Conservation (phyloP, 2,113 vertebrate species). For the Silurus glanis region DNA sequence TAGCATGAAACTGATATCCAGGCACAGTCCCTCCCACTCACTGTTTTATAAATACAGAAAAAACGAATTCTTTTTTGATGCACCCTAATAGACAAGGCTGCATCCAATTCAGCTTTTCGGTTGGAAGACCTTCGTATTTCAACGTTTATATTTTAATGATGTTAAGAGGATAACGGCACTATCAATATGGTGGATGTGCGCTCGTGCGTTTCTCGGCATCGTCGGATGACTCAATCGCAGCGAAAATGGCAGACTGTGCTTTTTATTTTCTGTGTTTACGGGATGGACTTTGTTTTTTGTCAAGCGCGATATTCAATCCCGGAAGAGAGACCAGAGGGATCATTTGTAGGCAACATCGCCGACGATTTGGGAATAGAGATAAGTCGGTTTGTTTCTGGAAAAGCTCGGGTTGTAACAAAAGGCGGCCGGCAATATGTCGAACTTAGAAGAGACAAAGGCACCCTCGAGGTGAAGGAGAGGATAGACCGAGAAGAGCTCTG, state of each 20-base stretch:
- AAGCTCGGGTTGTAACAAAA: constrained; percentile 63
- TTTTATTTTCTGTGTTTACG: constrained; percentile 20
- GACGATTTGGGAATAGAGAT: constrained; percentile 69
- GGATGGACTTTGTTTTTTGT: constrained; percentile 33
- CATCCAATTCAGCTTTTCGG: neutral
- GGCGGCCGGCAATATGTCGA: constrained; percentile 64
- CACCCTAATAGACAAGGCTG: constrained; percentile 37
- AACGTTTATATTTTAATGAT: too few relatives aligned
- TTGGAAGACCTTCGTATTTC: too few relatives aligned
- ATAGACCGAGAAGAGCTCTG: constrained; percentile 76
- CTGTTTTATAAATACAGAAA: neutral
- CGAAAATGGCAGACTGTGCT: constrained; percentile 15
- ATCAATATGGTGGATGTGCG: neutral
- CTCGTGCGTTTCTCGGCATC: neutral
- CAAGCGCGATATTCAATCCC: constrained; percentile 71
- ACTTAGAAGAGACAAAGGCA: constrained; percentile 59
- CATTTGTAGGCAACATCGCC: constrained; percentile 70
- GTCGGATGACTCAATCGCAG: neutral
- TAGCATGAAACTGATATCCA: neutral
- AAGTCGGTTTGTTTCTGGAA: constrained; percentile 60
- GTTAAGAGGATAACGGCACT: neutral
- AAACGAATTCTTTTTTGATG: neutral
- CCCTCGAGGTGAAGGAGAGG: constrained; percentile 64
- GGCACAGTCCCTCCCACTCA: constrained; percentile 8
- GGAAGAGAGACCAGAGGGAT: constrained; percentile 69